A percentile compares a stretch with the other conserved stretches of the same genome.
Evolutionary conservation across 2,113 vertebrate genomes (phyloP).

Genomic region (Eonycteris spelaea): DNA sequence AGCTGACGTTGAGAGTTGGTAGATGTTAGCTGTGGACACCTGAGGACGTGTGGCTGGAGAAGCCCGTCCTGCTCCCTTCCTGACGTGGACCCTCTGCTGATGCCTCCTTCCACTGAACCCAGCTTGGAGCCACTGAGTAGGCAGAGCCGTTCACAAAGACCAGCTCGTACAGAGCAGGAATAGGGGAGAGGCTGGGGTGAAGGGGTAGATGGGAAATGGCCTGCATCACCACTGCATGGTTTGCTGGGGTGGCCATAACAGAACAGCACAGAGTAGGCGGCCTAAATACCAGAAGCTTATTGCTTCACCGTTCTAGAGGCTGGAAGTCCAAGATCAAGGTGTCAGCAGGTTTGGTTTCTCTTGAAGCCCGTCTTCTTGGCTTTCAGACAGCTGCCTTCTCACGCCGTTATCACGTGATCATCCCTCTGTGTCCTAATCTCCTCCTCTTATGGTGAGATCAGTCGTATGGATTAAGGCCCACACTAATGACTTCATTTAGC

Average conservation of each 20-base stretch:
- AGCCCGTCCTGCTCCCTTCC: not conserved
- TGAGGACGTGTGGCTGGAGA: not conserved
- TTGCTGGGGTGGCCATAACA: not conserved
- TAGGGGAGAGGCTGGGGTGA: not conserved
- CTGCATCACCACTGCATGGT: accelerated
- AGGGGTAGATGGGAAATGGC: not conserved
- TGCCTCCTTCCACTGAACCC: not conserved
- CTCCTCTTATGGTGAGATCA: not conserved
- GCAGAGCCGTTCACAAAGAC: not conserved
- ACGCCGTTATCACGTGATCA: too few relatives aligned
- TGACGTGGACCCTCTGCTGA: not conserved
- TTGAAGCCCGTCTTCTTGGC: not conserved
- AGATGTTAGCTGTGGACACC: too few relatives aligned
- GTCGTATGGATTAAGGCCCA: not conserved
- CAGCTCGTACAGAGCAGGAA: accelerated
- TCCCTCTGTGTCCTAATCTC: not conserved
- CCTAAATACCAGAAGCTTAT: not conserved
- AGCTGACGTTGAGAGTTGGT: accelerated
- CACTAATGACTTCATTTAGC: not conserved
- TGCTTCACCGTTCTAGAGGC: not conserved
- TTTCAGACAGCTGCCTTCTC: not conserved
- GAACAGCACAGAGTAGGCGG: not conserved
- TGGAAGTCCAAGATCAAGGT: not conserved
- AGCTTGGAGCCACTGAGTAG: not conserved
- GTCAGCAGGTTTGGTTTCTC: not conserved